Conservation (phyloP, 2,888 invertebrate species). For the Drosophila prolongata region DNA sequence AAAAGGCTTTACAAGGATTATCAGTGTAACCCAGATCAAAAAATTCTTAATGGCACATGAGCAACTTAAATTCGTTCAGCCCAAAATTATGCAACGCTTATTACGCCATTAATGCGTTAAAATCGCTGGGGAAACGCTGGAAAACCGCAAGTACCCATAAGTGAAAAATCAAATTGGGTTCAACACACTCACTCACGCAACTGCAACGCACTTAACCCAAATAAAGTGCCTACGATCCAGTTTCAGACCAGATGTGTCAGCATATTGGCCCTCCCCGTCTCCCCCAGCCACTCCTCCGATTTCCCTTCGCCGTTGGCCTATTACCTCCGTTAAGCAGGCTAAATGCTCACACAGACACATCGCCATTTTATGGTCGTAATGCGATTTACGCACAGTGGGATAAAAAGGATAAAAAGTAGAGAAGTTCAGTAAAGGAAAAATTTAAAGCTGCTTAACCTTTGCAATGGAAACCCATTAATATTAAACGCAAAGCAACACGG, state of each 20-base stretch:
- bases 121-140: conserved; percentile 24
- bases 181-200: conserved; percentile 24
- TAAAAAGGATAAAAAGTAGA: neutral
- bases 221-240: conserved; percentile 52
- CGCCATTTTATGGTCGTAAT: conserved; percentile 48
- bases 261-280: conserved; percentile 19
- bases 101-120: conserved; percentile 4
- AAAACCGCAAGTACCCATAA: conserved; percentile 40
- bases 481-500: too few relatives aligned
- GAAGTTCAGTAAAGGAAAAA: neutral
- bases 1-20: conserved; percentile 63
- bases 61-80: conserved; percentile 29
- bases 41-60: conserved; percentile 37
- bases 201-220: conserved; percentile 70
- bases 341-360: conserved; percentile 43
- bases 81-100: conserved; percentile 29
- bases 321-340: conserved; percentile 42
- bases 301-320: conserved; percentile 20
- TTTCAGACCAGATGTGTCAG: conserved; percentile 47
- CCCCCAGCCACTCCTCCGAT: neutral
- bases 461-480: too few relatives aligned
- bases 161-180: conserved; percentile 38
- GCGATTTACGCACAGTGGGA: conserved; percentile 38
- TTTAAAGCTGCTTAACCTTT: too few relatives aligned
- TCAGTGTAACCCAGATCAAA: conserved; percentile 52